phyloP scores from a whole-genome alignment of 2,113 vertebrate species.

The Zingel zingel region DNA sequence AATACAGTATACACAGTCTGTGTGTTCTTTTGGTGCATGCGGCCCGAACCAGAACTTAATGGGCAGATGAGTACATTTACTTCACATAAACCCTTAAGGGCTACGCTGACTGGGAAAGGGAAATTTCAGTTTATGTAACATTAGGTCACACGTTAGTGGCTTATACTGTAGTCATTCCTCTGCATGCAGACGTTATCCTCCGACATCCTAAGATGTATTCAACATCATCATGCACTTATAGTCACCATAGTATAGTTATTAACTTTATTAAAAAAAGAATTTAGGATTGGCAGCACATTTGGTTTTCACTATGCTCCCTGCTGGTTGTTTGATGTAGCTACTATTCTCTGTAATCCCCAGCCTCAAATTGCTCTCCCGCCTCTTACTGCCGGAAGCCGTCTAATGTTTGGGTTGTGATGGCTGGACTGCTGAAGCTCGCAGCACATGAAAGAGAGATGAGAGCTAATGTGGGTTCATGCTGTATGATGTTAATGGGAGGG shows the following conservation, averaged over 20 bases:
- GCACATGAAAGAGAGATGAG: slow-evolving; percentile 65
- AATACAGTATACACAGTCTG: neutral
- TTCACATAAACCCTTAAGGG: neutral
- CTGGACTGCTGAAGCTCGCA: slow-evolving; percentile 48
- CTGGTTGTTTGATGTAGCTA: slow-evolving; percentile 65
- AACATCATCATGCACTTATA: slow-evolving; percentile 28
- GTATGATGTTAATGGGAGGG: slow-evolving; percentile 55
- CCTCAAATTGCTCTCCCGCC: slow-evolving; percentile 66
- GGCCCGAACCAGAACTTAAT: too few relatives aligned
- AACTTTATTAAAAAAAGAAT: slow-evolving; percentile 43
- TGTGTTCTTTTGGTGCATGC: neutral
- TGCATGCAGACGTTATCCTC: neutral
- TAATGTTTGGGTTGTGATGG: slow-evolving; percentile 65
- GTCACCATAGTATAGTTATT: slow-evolving; percentile 28
- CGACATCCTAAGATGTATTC: slow-evolving; percentile 22
- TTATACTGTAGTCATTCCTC: neutral
- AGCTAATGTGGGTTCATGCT: slow-evolving; percentile 60
- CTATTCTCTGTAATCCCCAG: slow-evolving; percentile 62
- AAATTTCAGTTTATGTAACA: slow-evolving; percentile 23
- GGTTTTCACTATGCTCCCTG: slow-evolving; percentile 54
- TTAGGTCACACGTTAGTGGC: neutral
- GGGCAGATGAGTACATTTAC: neutral
- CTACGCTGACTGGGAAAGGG: neutral
- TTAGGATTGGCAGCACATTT: slow-evolving; percentile 40
- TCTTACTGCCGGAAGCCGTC: slow-evolving; percentile 59